Conservation (phyloP, 2,797 vertebrate genomes). For the Myotis findleyi region DNA sequence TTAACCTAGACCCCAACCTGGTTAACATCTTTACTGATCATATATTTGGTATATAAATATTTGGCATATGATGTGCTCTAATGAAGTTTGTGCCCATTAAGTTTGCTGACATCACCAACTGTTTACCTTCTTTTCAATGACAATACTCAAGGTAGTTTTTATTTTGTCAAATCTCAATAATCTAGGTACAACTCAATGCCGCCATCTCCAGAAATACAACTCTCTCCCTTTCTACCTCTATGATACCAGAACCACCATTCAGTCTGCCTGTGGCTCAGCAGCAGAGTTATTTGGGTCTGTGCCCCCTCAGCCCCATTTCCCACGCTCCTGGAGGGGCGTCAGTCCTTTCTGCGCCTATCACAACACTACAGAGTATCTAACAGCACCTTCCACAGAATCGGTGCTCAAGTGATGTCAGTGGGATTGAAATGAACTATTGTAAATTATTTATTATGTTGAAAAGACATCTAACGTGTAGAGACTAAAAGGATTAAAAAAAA, state of each 20-base stretch:
- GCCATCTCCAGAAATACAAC: not conserved
- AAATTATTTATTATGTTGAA: constrained; percentile 22
- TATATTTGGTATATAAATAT: not conserved
- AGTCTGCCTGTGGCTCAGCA: not conserved
- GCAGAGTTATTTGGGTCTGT: not conserved
- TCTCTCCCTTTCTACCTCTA: not conserved
- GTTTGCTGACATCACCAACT: constrained; percentile 35
- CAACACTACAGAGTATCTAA: not conserved
- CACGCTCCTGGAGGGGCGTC: not conserved
- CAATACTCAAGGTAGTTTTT: constrained; percentile 38
- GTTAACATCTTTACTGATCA: not conserved
- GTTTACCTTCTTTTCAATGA: not conserved
- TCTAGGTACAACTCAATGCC: constrained; percentile 23
- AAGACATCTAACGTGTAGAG: not conserved
- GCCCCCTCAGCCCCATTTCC: not conserved
- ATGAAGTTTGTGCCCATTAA: constrained; percentile 9
- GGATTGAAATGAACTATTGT: constrained; percentile 36
- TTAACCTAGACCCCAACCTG: not conserved
- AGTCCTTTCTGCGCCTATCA: not conserved
- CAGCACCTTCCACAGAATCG: not conserved
- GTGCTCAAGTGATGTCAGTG: not conserved
- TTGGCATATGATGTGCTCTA: not conserved
- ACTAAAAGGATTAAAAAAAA: constrained; percentile 4
- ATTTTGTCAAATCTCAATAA: not conserved
- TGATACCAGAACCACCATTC: not conserved